Conservation (phyloP, 2,797 vertebrate genomes). For the Lerista edwardsae region DNA sequence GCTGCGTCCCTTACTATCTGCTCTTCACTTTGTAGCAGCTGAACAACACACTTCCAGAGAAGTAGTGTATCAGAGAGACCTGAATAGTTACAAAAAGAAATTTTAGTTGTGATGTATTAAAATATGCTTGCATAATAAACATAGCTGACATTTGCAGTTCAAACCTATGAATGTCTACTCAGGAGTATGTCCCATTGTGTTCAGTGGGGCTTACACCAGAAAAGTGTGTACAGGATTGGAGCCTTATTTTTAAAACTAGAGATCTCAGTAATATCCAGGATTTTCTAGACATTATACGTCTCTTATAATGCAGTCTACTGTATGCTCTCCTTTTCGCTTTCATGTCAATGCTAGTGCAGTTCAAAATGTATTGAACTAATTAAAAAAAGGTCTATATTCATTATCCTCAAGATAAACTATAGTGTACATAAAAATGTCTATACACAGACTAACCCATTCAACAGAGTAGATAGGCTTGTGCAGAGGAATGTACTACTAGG, state of each 20-base stretch:
- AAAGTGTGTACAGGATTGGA: too few species aligned
- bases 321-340: background rate
- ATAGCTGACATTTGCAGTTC: background rate
- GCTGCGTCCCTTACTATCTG: constrained; percentile 85
- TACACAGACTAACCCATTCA: background rate
- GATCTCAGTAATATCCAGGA: background rate
- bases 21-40: constrained; percentile 93
- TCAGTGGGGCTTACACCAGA: too few species aligned
- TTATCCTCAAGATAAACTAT: too few species aligned
- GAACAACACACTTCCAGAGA: constrained; percentile 88
- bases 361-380: background rate
- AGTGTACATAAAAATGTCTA: too few species aligned
- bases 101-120: constrained; percentile 32
- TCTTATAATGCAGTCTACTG: background rate
- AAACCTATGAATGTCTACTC: too few species aligned
- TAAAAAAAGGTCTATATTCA: background rate
- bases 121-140: constrained; percentile 14
- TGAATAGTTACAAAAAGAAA: constrained; percentile 58
- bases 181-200: too few species aligned
- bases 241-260: background rate
- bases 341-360: background rate
- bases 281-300: background rate
- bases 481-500: background rate
- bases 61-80: constrained; percentile 83
- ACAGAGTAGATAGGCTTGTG: background rate